Conservation (phyloP, 2,888 invertebrate genomes). For the Harpalus rubripes region DNA sequence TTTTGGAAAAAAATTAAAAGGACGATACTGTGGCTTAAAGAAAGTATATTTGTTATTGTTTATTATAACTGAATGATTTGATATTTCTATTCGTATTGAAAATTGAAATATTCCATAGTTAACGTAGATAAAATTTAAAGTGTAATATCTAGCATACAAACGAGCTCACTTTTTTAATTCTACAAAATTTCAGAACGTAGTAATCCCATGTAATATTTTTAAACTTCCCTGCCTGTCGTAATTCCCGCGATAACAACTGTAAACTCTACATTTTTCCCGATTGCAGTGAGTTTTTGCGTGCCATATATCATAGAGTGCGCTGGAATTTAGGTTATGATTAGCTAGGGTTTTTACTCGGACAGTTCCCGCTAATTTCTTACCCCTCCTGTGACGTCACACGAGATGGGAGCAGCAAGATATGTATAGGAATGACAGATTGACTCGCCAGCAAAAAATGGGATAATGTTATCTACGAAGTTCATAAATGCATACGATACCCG, state of each 20-base stretch:
- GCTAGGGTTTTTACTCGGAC: conserved; percentile 32
- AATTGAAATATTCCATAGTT: background rate
- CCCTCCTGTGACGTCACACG: background rate
- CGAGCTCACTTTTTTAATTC: background rate
- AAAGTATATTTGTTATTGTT: too few species aligned
- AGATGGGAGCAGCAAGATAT: background rate
- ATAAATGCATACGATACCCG: background rate
- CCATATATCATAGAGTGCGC: conserved; percentile 40
- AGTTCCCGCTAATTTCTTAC: background rate
- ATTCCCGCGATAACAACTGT: conserved; percentile 22
- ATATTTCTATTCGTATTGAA: background rate
- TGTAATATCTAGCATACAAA: background rate
- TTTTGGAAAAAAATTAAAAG: too few species aligned
- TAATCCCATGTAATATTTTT: conserved; percentile 3
- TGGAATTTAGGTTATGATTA: conserved; percentile 50
- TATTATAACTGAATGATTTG: too few species aligned
- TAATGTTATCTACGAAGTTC: background rate
- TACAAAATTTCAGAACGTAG: background rate
- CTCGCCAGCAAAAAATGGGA: background rate
- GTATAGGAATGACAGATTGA: background rate
- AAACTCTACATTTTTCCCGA: conserved; percentile 23
- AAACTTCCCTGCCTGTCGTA: background rate
- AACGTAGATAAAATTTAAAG: too few species aligned
- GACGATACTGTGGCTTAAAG: too few species aligned
- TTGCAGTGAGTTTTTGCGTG: conserved; percentile 24